Percentiles rank a stretch among this genome's conserved stretches.
phyloP scores from a whole-genome alignment of 2,888 invertebrate species.

The Phorcus lineatus region DNA sequence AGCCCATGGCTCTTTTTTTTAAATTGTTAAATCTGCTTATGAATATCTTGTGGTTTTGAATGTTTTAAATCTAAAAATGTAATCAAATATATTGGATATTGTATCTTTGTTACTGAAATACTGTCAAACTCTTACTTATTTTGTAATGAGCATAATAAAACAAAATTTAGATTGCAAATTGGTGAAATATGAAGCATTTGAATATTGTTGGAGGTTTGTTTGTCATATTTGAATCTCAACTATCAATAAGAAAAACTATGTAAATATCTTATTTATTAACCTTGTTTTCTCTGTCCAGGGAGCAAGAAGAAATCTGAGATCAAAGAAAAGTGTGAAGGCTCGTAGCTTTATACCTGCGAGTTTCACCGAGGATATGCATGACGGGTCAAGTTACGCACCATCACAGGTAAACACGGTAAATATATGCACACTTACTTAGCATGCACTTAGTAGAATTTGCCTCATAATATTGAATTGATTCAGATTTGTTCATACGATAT shows the following conservation, averaged over 20 bases:
- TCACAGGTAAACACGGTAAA: conserved; percentile 19
- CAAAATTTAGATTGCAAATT: too few species aligned
- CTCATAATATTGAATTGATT: too few species aligned
- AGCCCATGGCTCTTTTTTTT: too few species aligned
- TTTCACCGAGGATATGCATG: conserved; percentile 49
- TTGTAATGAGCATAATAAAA: too few species aligned
- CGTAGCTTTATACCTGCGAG: conserved; percentile 71
- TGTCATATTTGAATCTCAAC: background rate
- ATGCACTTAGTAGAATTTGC: too few species aligned
- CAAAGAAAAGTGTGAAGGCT: conserved; percentile 54
- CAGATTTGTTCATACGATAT: too few species aligned
- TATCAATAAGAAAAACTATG: background rate
- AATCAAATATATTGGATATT: background rate
- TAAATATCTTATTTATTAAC: background rate
- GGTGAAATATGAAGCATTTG: too few species aligned
- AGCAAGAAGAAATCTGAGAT: conserved; percentile 50
- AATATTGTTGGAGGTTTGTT: background rate
- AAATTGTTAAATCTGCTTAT: too few species aligned
- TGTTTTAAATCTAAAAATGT: background rate
- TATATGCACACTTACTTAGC: background rate
- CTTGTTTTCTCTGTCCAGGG: conserved; percentile 11
- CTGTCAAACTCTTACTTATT: too few species aligned
- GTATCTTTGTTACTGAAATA: too few species aligned
- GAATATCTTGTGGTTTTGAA: too few species aligned
- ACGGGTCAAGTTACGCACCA: conserved; percentile 23